Conservation (phyloP, 2,888 invertebrate genomes). For the Tetragonisca angustula region DNA sequence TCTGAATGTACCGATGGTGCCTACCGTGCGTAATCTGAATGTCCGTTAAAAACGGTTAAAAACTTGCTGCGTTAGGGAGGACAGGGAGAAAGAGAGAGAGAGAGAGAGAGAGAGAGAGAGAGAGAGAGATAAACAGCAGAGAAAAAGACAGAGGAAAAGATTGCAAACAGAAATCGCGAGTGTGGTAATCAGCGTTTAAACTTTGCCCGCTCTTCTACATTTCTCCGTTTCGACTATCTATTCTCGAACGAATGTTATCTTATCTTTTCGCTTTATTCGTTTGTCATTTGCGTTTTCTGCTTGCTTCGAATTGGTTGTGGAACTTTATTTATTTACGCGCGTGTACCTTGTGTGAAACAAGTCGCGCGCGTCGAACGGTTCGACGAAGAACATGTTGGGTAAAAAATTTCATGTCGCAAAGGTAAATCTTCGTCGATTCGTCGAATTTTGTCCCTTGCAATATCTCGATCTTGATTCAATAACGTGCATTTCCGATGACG, state of each 20-base stretch:
- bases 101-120: background rate
- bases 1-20: background rate
- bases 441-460: background rate
- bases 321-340: background rate
- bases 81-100: background rate
- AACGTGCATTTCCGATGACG: background rate
- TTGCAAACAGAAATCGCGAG: background rate
- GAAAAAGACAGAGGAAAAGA: background rate
- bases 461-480: background rate
- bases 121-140: background rate
- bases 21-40: background rate
- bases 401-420: background rate
- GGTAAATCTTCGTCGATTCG: background rate
- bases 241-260: slow-evolving; percentile 9
- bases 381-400: background rate
- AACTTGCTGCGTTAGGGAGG: background rate
- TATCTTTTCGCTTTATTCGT: background rate
- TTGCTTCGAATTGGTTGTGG: background rate
- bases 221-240: background rate
- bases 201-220: background rate
- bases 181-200: background rate
- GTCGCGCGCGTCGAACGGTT: background rate
- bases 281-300: slow-evolving; percentile 3
- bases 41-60: background rate
- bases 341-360: background rate